Base-by-base conservation (phyloP, 2,797 vertebrate genomes). In the Cryptoprocta ferox region DNA sequence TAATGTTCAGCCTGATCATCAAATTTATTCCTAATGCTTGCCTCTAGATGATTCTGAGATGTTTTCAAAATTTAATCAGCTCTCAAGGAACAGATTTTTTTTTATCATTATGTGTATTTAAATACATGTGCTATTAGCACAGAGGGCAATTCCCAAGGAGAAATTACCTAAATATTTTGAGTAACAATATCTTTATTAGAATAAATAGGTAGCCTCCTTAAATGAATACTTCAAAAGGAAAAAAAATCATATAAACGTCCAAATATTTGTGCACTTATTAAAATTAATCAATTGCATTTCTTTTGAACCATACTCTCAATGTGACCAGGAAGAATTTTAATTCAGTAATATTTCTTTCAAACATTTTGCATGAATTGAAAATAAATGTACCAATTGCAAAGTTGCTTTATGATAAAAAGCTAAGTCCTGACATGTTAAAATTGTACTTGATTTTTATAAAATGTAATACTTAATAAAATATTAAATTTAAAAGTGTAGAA, bases 151-250 rank as follows among this genome's bases (percentile, higher is more conserved):
- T 68, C 37, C 32, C 24, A 91, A 84, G 37, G 18, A 95, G 42
- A 65, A 37, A 6, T 95, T 92, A 79, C 19, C 63, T 32, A 96
- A 91, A 88, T 94, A 97, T 97, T 97, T 95, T 95, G 84, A 97
- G 48, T 85, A 91, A 81, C 92, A 91, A 71, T 32, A 78, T 87
- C 21, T 78, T 59, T 56, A 10, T 86, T 91, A 90, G 61, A 87
- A 92, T 96, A 84, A 88, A 73, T 85, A 81, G 89, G 8, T 50
- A n/a, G 4, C 18, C 32, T 83, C 61, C 15, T 94, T 85, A 88
- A 92, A 42, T 68, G 61, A 96, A 87, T 50, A 71, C 10, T 71
- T 82, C 21, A 73, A 86, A 93, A 42, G 28, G 30, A 95, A 93
- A 93, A 53, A 19, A 2, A n/a, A 0, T 79, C 71, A 83, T 56